A percentile compares a stretch with the other conserved stretches of the same genome.
These are phyloP conservation scores for Nipponia nippon DNA, from an alignment of 2,113 vertebrate genomes.

Conservation along the genomic window DNA sequence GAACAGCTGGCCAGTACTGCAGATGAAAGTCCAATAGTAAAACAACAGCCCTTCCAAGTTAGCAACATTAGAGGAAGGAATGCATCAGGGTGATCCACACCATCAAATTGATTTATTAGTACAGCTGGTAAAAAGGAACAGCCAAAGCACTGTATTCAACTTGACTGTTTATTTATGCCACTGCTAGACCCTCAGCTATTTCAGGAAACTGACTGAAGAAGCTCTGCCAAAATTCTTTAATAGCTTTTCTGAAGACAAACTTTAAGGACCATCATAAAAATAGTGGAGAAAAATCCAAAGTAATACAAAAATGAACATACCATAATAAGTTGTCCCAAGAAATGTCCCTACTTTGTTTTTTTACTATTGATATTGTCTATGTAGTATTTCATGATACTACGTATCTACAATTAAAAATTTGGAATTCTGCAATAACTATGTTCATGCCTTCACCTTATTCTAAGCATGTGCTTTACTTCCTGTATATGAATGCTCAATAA, in stretches of 20 bases:
- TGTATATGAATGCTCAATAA: not conserved
- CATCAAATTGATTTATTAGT: slow-evolving; percentile 64
- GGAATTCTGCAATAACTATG: not conserved
- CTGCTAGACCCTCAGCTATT: not conserved
- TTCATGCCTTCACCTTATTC: not conserved
- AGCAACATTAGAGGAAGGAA: slow-evolving; percentile 15
- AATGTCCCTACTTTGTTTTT: not conserved
- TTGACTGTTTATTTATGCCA: slow-evolving; percentile 54
- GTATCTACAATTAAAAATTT: not conserved
- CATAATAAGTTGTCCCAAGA: not conserved
- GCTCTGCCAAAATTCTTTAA: not conserved
- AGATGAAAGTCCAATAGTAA: slow-evolving; percentile 46
- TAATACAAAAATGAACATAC: not conserved
- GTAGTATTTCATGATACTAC: not conserved
- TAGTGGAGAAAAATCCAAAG: not conserved
- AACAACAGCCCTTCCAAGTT: slow-evolving; percentile 19
- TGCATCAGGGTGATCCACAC: slow-evolving; percentile 1
- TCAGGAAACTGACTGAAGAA: slow-evolving; percentile 34
- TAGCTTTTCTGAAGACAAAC: not conserved
- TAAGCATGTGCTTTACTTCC: not conserved
- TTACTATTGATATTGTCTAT: not conserved
- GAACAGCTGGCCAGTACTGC: slow-evolving; percentile 25
- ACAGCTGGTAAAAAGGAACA: slow-evolving; percentile 49
- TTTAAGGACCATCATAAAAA: not conserved
- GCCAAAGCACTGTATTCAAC: slow-evolving; percentile 32